phyloP scores from a whole-genome alignment of 2,888 invertebrate genomes.

The Sclerodermus sp. region DNA sequence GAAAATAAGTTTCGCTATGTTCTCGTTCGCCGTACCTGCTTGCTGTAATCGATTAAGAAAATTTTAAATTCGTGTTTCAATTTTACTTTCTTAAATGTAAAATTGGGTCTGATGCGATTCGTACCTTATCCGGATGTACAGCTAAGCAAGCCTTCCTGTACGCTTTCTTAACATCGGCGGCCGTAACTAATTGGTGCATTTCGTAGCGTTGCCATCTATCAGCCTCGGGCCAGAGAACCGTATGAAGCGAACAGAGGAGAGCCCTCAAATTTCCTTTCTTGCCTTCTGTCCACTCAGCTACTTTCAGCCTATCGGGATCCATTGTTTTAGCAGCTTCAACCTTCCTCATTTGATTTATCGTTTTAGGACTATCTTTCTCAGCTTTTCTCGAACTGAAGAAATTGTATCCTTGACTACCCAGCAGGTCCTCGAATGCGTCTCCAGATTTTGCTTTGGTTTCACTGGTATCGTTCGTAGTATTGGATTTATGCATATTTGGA shows the following conservation, averaged over 20 bases:
- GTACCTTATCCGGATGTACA: slow-evolving; percentile 98
- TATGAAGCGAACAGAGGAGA: slow-evolving; percentile 89
- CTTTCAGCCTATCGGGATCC: slow-evolving; percentile 88
- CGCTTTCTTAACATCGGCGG: slow-evolving; percentile 92
- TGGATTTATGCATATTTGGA: slow-evolving; percentile 50
- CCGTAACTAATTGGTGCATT: slow-evolving; percentile 91
- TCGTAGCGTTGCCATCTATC: slow-evolving; percentile 91
- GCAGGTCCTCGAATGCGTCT: slow-evolving; percentile 87
- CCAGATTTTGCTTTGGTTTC: slow-evolving; percentile 50
- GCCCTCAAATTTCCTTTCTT: slow-evolving; percentile 97
- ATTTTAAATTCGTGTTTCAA: not conserved
- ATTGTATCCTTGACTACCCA: slow-evolving; percentile 87
- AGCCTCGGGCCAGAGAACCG: slow-evolving; percentile 85
- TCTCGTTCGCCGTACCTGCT: slow-evolving; percentile 89
- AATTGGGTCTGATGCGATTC: not conserved
- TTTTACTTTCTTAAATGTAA: not conserved
- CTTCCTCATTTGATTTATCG: slow-evolving; percentile 92
- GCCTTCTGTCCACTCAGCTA: slow-evolving; percentile 86
- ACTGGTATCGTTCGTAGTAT: slow-evolving; percentile 32
- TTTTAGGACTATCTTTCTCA: slow-evolving; percentile 76
- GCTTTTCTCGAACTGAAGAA: slow-evolving; percentile 64
- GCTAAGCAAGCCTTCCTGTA: slow-evolving; percentile 95
- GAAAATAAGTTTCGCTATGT: slow-evolving; percentile 93
- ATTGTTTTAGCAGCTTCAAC: slow-evolving; percentile 82
- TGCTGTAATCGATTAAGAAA: slow-evolving; percentile 65